Conservation (phyloP, 2,797 vertebrate species). For the Telmatherina bonti region DNA sequence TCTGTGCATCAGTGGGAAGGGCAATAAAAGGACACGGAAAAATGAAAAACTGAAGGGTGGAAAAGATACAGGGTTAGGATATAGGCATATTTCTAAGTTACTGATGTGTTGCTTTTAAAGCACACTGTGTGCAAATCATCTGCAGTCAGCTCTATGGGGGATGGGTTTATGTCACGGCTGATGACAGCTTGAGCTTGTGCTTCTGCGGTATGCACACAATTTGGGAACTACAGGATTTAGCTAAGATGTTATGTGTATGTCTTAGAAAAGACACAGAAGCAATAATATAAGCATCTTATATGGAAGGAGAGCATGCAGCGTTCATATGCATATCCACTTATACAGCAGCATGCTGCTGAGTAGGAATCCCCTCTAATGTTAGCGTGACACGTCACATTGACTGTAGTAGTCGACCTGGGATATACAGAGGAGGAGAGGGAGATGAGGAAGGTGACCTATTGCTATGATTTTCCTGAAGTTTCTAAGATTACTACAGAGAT, state of each 20-base stretch:
- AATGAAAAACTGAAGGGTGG: background rate
- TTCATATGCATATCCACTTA: background rate
- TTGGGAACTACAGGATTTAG: background rate
- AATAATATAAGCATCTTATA: background rate
- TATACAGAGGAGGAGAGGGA: background rate
- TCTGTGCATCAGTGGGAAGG: constrained; percentile 67
- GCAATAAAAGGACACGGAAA: constrained; percentile 67
- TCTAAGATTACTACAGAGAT: constrained; percentile 21
- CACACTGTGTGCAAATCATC: constrained; percentile 19
- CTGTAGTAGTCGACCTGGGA: constrained; percentile 23
- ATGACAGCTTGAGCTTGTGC: constrained; percentile 38
- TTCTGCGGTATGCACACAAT: constrained; percentile 3
- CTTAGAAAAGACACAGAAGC: background rate
- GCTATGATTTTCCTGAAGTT: constrained; percentile 17
- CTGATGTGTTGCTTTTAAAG: background rate
- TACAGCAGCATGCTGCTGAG: constrained; percentile 5
- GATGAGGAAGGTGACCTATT: background rate
- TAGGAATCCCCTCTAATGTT: constrained; percentile 53
- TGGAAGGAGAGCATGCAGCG: background rate
- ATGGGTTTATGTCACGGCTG: constrained; percentile 54
- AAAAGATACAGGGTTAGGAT: background rate
- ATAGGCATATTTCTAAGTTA: background rate
- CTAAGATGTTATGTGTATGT: constrained; percentile 2
- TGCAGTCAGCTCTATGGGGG: constrained; percentile 41
- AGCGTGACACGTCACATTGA: constrained; percentile 25